A percentile compares a stretch with the other conserved stretches of the same genome.
Conservation (phyloP, 1,140 invertebrate genomes). For the Bombus pyrosoma region DNA sequence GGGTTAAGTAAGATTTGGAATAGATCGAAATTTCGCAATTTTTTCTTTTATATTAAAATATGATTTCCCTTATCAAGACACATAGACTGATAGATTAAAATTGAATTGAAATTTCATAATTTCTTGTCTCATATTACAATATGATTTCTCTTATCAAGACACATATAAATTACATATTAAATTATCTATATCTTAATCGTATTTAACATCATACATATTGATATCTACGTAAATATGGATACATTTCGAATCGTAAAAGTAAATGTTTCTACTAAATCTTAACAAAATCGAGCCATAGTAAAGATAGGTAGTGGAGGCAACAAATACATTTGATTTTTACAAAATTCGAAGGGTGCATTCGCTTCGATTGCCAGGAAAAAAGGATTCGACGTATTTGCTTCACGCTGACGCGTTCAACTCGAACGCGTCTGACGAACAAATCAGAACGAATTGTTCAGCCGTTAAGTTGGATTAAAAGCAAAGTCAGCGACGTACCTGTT, state of each 20-base stretch:
- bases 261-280: neutral
- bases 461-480: constrained; percentile 64
- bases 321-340: neutral
- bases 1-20: neutral
- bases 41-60: neutral
- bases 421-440: neutral
- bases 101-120: too few species aligned
- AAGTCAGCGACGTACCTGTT: constrained; percentile 40
- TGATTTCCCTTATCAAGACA: neutral
- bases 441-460: constrained; percentile 33
- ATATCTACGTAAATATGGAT: neutral
- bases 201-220: too few species aligned
- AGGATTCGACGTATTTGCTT: constrained; percentile 5
- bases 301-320: neutral
- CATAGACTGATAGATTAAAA: too few species aligned
- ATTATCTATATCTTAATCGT: too few species aligned
- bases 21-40: neutral
- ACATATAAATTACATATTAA: too few species aligned
- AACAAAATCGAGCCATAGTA: neutral
- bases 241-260: neutral
- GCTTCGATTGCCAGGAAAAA: constrained; percentile 8
- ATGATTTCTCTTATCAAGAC: too few species aligned
- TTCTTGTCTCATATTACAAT: too few species aligned
- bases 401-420: neutral
- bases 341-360: neutral